A percentile compares a stretch with the other conserved stretches of the same genome.
Evolutionary conservation across 2,888 invertebrate species (phyloP).

Genomic region (Miltochrista miniata): DNA sequence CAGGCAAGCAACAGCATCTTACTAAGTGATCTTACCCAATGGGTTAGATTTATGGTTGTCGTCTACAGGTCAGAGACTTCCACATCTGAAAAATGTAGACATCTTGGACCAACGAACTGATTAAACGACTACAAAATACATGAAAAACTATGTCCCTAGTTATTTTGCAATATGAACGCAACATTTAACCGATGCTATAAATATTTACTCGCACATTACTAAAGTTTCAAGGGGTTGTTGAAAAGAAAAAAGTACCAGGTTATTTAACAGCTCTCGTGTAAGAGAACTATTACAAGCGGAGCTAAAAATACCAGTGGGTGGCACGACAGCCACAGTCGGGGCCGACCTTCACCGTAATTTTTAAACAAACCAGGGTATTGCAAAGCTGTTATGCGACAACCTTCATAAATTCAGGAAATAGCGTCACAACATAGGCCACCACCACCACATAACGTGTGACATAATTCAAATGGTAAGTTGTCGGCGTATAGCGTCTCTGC

Average conservation of each 20-base stretch:
- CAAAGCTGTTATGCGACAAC: slow-evolving; percentile 23
- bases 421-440: not conserved
- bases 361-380: slow-evolving; percentile 33
- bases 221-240: slow-evolving; percentile 7
- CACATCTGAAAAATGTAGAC: not conserved
- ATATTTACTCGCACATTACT: slow-evolving; percentile 1
- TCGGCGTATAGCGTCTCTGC: too few relatives aligned
- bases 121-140: too few relatives aligned
- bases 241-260: slow-evolving; percentile 14
- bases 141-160: too few relatives aligned
- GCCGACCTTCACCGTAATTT: slow-evolving; percentile 48
- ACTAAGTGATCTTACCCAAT: too few relatives aligned
- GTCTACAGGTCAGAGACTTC: not conserved
- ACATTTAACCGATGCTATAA: not conserved
- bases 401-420: slow-evolving; percentile 6
- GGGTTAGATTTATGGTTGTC: slow-evolving; percentile 17
- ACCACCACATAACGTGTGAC: too few relatives aligned
- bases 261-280: slow-evolving; percentile 28
- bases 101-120: not conserved
- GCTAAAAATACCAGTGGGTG: slow-evolving; percentile 48
- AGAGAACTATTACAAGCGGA: slow-evolving; percentile 32
- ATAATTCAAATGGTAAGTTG: too few relatives aligned
- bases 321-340: slow-evolving; percentile 31
- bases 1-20: too few relatives aligned
- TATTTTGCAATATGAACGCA: not conserved